Base-by-base conservation (phyloP, 2,888 invertebrate species). In the Leistus spinibarbis region DNA sequence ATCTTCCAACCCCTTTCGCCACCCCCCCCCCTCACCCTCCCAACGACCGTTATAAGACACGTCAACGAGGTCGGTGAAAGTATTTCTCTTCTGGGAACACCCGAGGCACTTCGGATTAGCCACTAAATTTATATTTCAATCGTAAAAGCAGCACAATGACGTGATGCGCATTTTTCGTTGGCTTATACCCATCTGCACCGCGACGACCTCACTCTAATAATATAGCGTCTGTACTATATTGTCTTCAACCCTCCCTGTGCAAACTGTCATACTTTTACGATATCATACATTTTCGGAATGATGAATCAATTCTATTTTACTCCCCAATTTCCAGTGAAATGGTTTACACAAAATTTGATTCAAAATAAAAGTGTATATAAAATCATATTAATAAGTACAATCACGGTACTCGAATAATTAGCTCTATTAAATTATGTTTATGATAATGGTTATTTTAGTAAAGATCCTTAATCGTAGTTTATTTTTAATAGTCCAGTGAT, bases 91-190 rank as follows among this genome's bases (percentile, higher is more conserved):
- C 71, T 66, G 60, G 76, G 73, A 64, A 23, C 64, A n/a, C 64
- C 64, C 69, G 68, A 69, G 77, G 77, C 79, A 72, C 77, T 80
- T 78, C 75, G 80, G 79, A 81, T 81, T 80, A 81, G 79, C 80
- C 79, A 78, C 81, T 81, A 81, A 81, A 81, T 81, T 81, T 81
- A 81, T 81, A 79, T 81, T 81, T 81, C 81, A 81, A 81, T 81
- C 81, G 80, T 81, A 81, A 64, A 64, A 64, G 64, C 40, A 40
- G 40, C 64, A 64, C 80, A 80, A 79, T 79, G 78, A 80, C 80
- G 80, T 79, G 78, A 22, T 71, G 74, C 69, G 80, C 79, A 80
- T 81, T 78, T 77, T 77, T 23, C 64, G 64, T 60, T 60, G 22
- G 17, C 60, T 60, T 60, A 40, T 40, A 40, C 40, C 7, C 40